Conservation (phyloP, 2,797 vertebrate genomes). For the Iguana delicatissima region DNA sequence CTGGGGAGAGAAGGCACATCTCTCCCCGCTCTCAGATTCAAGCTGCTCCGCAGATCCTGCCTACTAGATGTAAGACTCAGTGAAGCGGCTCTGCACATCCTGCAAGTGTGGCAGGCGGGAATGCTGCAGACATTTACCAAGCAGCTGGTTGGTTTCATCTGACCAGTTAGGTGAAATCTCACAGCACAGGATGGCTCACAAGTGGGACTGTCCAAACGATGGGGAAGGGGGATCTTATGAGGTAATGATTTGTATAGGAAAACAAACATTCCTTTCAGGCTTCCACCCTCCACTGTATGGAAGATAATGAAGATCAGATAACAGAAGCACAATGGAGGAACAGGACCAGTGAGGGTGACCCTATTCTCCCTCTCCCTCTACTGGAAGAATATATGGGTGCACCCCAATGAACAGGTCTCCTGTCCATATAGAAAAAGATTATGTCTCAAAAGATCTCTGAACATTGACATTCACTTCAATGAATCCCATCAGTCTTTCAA, state of each 20-base stretch:
- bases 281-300: neutral
- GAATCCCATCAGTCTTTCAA: neutral
- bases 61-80: fast-evolving
- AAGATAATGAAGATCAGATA: neutral
- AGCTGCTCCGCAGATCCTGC: neutral
- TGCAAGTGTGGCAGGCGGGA: neutral
- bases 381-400: neutral
- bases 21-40: neutral
- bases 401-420: neutral
- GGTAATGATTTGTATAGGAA: too few species aligned
- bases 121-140: neutral
- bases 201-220: neutral
- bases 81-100: neutral
- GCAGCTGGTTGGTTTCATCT: conserved; percentile 38
- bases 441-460: neutral
- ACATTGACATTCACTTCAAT: neutral
- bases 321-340: neutral
- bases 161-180: conserved; percentile 36
- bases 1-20: fast-evolving
- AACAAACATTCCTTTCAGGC: too few species aligned
- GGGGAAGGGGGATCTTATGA: too few species aligned
- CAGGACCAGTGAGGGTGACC: neutral
- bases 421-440: neutral
- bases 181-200: neutral
- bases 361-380: neutral